phyloP scores from a whole-genome alignment of 2,888 invertebrate species.

The Apoda limacodes region DNA sequence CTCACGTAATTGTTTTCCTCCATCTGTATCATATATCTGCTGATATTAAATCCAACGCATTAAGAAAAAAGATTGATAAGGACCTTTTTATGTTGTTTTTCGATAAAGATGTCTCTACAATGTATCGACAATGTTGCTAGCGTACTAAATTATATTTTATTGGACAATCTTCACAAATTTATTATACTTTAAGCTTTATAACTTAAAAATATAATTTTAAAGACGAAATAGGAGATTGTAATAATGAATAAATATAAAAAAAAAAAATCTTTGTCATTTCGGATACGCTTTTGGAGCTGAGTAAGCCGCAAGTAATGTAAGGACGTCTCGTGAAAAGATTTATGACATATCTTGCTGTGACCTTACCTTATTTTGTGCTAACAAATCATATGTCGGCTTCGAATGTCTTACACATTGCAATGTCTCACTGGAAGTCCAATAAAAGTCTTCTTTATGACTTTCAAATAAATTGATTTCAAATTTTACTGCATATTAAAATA shows the following conservation, averaged over 20 bases:
- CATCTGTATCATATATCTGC: neutral
- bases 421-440: constrained; percentile 48
- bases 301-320: constrained; percentile 43
- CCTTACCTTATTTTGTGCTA: constrained; percentile 40
- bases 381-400: constrained; percentile 50
- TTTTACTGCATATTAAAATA: constrained; percentile 66
- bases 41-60: neutral
- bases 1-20: constrained; percentile 10
- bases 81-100: constrained; percentile 1
- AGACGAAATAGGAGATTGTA: too few relatives aligned
- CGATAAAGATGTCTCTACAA: neutral
- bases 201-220: too few relatives aligned
- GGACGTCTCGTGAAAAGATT: constrained; percentile 50
- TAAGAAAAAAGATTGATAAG: constrained; percentile 3
- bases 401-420: constrained; percentile 30
- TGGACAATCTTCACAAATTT: too few relatives aligned
- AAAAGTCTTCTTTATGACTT: constrained; percentile 48
- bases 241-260: too few relatives aligned
- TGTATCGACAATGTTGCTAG: too few relatives aligned
- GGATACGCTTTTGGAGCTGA: too few relatives aligned
- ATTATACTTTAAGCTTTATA: too few relatives aligned
- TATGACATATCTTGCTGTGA: constrained; percentile 54
- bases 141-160: too few relatives aligned
- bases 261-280: too few relatives aligned
- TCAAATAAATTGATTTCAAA: constrained; percentile 60